Evolutionary conservation across 2,888 invertebrate species (phyloP).

Genomic region (Cordilura impudica): DNA sequence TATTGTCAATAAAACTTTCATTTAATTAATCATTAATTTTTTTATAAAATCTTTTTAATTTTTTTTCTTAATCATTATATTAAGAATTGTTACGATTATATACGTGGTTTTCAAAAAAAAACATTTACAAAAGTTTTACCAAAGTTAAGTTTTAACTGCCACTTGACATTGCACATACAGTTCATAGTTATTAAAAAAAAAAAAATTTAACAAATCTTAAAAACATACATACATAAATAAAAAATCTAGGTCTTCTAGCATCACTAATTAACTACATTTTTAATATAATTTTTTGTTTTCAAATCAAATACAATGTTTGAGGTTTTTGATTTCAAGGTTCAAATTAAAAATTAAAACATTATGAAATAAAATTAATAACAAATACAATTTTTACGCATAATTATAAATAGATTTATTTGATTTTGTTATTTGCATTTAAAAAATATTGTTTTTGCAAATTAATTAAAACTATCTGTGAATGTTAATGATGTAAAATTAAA

Average conservation of each 20-base stretch:
- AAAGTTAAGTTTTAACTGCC: too few species aligned
- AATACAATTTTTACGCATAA: slow-evolving; percentile 27
- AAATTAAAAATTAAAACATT: slow-evolving; percentile 17
- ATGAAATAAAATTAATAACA: slow-evolving; percentile 12
- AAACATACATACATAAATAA: not conserved
- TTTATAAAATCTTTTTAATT: too few species aligned
- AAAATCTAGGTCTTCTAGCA: not conserved
- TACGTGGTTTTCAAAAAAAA: too few species aligned
- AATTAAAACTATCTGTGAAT: not conserved
- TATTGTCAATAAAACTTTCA: too few species aligned
- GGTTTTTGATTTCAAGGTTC: slow-evolving; percentile 58
- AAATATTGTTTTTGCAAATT: not conserved
- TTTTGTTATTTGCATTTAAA: not conserved
- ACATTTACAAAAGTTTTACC: too few species aligned
- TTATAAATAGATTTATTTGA: slow-evolving; percentile 25
- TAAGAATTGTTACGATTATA: too few species aligned
- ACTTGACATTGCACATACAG: too few species aligned
- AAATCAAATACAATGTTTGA: slow-evolving; percentile 44
- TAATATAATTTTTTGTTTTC: not conserved
- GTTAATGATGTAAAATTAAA: not conserved
- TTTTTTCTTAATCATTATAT: too few species aligned
- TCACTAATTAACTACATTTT: not conserved
- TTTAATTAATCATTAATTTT: too few species aligned
- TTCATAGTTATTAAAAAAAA: not conserved
- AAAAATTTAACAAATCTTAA: not conserved